A percentile compares a stretch with the other conserved stretches of the same genome.
phyloP scores from a whole-genome alignment of 64 coral and sea anemone genomes.

The Montipora capricornis region DNA sequence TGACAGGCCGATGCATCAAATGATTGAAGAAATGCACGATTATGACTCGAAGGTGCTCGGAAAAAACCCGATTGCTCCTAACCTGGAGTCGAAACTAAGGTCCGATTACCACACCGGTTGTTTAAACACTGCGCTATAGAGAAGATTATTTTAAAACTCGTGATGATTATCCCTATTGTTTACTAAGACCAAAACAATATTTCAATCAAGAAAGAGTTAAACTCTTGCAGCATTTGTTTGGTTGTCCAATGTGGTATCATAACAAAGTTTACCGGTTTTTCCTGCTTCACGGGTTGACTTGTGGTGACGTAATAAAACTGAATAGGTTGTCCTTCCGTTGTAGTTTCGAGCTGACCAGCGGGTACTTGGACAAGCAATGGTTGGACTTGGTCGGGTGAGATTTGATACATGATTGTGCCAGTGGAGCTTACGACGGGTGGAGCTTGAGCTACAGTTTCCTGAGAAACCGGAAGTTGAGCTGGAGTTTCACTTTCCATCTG shows the following conservation, averaged over 20 bases:
- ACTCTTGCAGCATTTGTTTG: neutral
- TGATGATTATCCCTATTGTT: no score
- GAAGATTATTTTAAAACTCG: no score
- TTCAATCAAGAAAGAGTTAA: neutral
- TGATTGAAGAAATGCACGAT: no score
- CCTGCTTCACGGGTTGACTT: neutral
- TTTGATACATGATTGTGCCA: slow-evolving; percentile 42
- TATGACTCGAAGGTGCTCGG: no score
- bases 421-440: neutral
- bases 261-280: neutral
- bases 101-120: no score
- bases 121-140: no score
- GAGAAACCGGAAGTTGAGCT: neutral
- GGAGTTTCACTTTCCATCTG: slow-evolving; percentile 37
- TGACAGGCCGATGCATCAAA: no score
- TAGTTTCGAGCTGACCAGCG: slow-evolving; percentile 6
- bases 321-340: slow-evolving; percentile 26
- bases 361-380: slow-evolving; percentile 21
- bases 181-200: no score
- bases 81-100: no score
- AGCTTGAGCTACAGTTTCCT: neutral
- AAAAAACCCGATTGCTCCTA: no score
- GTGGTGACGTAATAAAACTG: slow-evolving; percentile 29
- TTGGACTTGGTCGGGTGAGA: slow-evolving; percentile 9
- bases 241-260: neutral